Evolutionary conservation across 2,797 vertebrate species (phyloP), one percentile per base, ranked within the genome.

Genomic region (Clamator glandarius): DNA sequence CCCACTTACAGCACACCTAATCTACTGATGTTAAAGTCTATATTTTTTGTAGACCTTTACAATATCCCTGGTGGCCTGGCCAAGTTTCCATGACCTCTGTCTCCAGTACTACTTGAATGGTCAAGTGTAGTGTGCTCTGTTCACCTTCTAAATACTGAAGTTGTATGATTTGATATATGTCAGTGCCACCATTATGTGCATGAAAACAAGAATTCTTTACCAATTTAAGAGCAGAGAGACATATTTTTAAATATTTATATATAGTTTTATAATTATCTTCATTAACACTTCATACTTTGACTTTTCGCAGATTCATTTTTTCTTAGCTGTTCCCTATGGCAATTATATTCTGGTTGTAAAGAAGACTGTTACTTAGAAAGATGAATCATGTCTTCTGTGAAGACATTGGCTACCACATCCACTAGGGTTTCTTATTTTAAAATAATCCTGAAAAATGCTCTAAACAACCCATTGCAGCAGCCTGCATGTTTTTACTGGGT

Each of bases 1-100:
- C 20, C 8, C 50, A 21, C 5, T 33, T n/a, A 24, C 0, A 0
- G 12, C 11, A 12, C 7, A 23, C 1, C 31, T 15, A 2, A 61
- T 48, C 42, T 15, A 18, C 8, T 51, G 23, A 5, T 29, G 8
- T 64, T 51, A 55, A 29, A 69, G 15, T 6, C 41, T 63, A 2
- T 31, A 4, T 63, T 82, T 62, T 63, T 6, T 67, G 25, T 8
- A 59, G 48, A 54, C 8, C 6, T 73, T 62, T 62, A 52, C 25
- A 31, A n/a, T 15, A 23, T 33, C 6, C 4, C 11, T 44, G 19
- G 9, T 76, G 42, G 48, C 44, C 74, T 63, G 28, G 29, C 6
- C 63, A 67, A 20, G 35, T 46, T 13, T 17, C 14, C n/a, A n/a
- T 6, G 29, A 10, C 7, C 35, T 28, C 35, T 75, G 42, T n/a